Evolutionary conservation across 2,888 invertebrate genomes (phyloP), one percentile per base, ranked within the genome.

Genomic region (Leptinotarsa juncta): DNA sequence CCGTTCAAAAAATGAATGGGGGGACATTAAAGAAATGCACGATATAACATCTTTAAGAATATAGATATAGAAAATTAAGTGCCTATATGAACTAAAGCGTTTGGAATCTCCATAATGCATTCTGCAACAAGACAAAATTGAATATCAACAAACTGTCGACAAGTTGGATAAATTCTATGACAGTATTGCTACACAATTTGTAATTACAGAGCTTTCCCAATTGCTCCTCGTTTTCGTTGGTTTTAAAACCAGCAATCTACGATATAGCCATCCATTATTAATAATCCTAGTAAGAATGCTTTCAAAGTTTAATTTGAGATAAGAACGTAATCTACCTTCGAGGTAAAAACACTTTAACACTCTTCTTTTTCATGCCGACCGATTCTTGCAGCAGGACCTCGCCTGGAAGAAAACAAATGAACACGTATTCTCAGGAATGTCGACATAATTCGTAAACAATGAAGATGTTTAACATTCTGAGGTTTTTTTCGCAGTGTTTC

Each of bases 401-500:
- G 16, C 42, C 4, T 60, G 18, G 69, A 71, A 76, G 65, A 73
- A 76, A 76, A 76, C 73, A 76, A 76, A 76, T 76, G 76, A 76
- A 73, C 76, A 65, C 70, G 67, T 76, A 73, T 68, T 57, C 65
- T 73, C 68, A 50, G 53, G 76, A 73, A 73, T 76, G 73, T 60
- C 70, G 70, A 50, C 73, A 49, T 73, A 57, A 67, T 73, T 50
- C 75, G 65, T 67, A 71, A 76, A 76, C 71, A 73, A 76, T 70
- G 57, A 70, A 73, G 76, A 76, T 71, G 73, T 76, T 65, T 65
- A 10, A 67, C 32, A 60, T 50, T 70, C 51, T 57, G 53, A 72
- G 60, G 48, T 67, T 76, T 65, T 73, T 55, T 60, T 65, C 68
- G 26, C 65, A 65, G 68, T 74, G 68, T 68, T 68, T 57, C 67